phyloP scores from a whole-genome alignment of 2,113 vertebrate species.

The Psittacara wagleri region DNA sequence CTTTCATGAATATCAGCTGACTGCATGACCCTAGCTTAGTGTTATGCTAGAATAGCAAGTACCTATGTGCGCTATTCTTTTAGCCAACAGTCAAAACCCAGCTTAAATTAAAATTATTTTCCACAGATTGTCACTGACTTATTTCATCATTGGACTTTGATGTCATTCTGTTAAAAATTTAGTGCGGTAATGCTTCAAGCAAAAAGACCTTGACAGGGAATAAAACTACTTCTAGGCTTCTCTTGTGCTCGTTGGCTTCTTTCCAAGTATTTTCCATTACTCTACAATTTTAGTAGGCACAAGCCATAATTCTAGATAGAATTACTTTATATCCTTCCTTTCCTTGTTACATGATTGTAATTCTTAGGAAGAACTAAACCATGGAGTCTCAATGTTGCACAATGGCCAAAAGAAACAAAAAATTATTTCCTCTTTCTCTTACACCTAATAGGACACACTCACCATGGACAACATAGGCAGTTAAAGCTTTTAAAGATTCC shows the following conservation, averaged over 20 bases:
- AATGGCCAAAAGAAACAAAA: not conserved
- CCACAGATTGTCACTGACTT: not conserved
- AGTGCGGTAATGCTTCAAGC: not conserved
- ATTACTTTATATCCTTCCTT: not conserved
- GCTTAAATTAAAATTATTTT: not conserved
- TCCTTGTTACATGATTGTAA: not conserved
- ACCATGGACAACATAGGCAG: rapidly evolving
- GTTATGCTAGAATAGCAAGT: not conserved
- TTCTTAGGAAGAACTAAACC: not conserved
- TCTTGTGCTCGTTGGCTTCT: not conserved
- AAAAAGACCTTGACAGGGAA: not conserved
- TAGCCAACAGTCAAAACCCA: not conserved
- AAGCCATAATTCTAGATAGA: not conserved
- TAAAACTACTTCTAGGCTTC: not conserved
- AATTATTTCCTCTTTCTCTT: not conserved
- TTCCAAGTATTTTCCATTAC: not conserved
- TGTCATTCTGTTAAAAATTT: not conserved
- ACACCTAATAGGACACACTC: not conserved
- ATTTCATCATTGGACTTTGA: not conserved
- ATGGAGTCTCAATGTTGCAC: not conserved
- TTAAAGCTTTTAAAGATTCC: not conserved
- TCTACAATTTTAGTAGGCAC: not conserved
- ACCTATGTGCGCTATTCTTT: not conserved
- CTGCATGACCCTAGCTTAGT: not conserved
- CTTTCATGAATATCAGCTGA: not conserved